Evolutionary conservation across 35 echinoderm and acorn worm genomes (phyloP), one percentile per base, ranked within the genome.

Genomic region (Stichopus chloronotus): DNA sequence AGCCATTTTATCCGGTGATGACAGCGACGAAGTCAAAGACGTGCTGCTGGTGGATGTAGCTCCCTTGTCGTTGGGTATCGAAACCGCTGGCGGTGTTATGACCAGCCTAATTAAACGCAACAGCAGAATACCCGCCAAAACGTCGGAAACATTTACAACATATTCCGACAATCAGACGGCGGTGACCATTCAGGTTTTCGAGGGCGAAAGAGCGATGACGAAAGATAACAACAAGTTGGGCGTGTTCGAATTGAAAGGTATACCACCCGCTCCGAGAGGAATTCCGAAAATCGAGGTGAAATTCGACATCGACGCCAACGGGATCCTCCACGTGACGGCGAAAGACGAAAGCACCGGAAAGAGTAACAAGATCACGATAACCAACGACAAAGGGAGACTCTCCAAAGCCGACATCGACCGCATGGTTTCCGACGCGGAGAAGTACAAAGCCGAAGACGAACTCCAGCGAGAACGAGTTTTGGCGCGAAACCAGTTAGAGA

Each of bases 41-140:
- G 79, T 95, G 21, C 80, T 98, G 5, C 72, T 98, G 12, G 90
- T 98, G 19, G 96, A 98, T 60, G 96, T 98, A 24, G 93, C 96
- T 8, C 96, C 96, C 11, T 71, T 98, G 78, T 95, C 97, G 12
- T 90, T 98, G 9, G 97, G 97, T 92, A 96, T 98, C 17, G 97
- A 98, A 80, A 98, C 97, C 5, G 97, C 97, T 80, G 97, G 97
- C 14, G 97, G 97, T 12, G 95, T 98, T 19, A 98, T 96, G 97
- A 96, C 93, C 13, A 96, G 93, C 58, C 92, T 98, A 57, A 96
- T 98, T 25, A 93, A 98, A 52, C 60, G 97, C 13, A 98, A 98
- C 88, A 83, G 74, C 57, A 93, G 97, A 20, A 98, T 96, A 59
- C 96, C 96, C 16, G 95, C 89, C 5, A 95, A 98, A 55, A 78